Evolutionary conservation across 2,797 vertebrate species (phyloP), one percentile per base, ranked within the genome.

Genomic region (Alosa sapidissima): DNA sequence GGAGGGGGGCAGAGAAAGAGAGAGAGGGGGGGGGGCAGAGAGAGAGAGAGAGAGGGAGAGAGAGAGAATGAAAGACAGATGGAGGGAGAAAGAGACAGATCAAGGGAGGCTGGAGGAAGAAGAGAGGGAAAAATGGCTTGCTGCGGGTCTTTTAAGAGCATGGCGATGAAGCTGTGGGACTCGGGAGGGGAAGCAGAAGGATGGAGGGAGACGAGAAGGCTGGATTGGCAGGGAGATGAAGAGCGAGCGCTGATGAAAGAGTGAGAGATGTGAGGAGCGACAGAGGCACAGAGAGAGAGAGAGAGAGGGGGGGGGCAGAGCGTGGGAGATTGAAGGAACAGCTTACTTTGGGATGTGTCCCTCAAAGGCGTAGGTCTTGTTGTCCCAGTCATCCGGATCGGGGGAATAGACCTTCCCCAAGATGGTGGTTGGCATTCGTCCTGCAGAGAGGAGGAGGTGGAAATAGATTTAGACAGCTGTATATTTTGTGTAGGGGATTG

Each of bases 351-450:
- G 95, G 85, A 96, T 91, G 85, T 96, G 94, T 93, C 96, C 97
- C 93, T 97, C 97, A 88, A 95, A 96, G 82, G 94, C 87, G 83
- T 96, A 98, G 0, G 97, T 98, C 94, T 98, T 98, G 92, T 97
- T 97, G 93, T 97, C 96, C 96, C 97, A 97, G 91, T 98, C 97
- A 87, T 98, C 97, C 19, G 94, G 96, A 92, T 98, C 97, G 4
- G 96, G 97, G 84, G 96, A 95, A 90, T 95, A 97, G 81, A 97
- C 96, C 89, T 97, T 95, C 52, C 97, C 97, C 82, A 98, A 93
- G 72, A 95, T 94, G 0, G 94, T 94, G 52, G 95, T 96, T 81
- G 96, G 96, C 95, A 96, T 93, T 52, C 95, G 94, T 60, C 96
- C 97, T 97, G 92, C 90, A 85, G 85, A 93, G n/a, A 91, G 72